These are phyloP conservation scores for Vespertilio murinus DNA, from an alignment of 2,797 vertebrate genomes.

Conservation along the genomic window DNA sequence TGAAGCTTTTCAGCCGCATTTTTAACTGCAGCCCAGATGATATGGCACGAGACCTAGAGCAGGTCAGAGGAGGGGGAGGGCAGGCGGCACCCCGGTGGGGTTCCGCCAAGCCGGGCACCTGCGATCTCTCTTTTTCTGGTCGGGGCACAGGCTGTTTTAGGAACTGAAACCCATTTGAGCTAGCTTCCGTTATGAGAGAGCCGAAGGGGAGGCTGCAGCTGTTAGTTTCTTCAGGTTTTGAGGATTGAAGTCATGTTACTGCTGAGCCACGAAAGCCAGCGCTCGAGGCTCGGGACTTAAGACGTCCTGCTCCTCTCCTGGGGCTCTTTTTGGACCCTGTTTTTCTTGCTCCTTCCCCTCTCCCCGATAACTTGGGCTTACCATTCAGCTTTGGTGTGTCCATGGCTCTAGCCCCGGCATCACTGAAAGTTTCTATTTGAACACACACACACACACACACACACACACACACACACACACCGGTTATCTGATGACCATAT, in stretches of 20 bases:
- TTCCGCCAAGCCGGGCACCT: background rate
- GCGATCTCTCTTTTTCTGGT: background rate
- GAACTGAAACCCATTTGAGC: conserved; percentile 21
- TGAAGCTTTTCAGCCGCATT: conserved; percentile 97
- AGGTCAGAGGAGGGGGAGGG: conserved; percentile 86
- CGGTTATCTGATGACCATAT: background rate
- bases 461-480: no score
- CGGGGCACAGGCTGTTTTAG: background rate
- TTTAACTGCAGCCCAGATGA: conserved; percentile 94
- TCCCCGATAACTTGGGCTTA: background rate
- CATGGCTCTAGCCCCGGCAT: background rate
- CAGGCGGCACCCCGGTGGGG: background rate
- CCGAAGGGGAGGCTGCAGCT: background rate
- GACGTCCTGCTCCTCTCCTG: background rate
- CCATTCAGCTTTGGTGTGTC: background rate
- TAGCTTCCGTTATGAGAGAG: background rate
- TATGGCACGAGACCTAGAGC: conserved; percentile 96
- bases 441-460: no score
- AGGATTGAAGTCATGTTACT: background rate
- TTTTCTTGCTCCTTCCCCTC: background rate
- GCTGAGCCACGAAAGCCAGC: background rate
- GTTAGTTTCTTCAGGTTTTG: background rate
- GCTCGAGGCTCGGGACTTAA: background rate
- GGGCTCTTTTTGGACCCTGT: background rate
- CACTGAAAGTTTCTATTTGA: background rate